Evolutionary conservation across 2,113 vertebrate species (phyloP).

Genomic region (Azemiops feae): DNA sequence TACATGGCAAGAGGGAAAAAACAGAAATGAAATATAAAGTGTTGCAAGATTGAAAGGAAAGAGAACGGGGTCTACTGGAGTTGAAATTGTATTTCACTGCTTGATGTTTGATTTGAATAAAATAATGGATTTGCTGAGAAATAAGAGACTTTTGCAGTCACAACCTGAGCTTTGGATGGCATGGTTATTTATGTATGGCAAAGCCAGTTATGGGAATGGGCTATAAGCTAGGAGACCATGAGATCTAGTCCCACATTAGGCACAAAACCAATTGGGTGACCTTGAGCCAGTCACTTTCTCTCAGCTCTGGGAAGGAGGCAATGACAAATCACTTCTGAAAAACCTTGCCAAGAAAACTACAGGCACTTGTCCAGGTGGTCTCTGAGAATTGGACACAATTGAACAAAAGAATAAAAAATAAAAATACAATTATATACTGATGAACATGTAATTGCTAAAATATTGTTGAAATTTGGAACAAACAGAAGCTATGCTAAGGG

Average conservation of each 20-base stretch:
- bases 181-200: background rate
- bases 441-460: background rate
- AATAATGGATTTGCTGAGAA: background rate
- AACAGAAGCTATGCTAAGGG: too few species aligned
- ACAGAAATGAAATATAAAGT: background rate
- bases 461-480: background rate
- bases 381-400: background rate
- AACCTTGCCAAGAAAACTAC: background rate
- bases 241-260: background rate
- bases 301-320: background rate
- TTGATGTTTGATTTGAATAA: background rate
- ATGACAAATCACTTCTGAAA: background rate
- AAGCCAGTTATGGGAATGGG: background rate
- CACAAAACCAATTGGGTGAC: background rate
- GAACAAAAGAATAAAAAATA: background rate
- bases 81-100: background rate
- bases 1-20: background rate
- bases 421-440: background rate
- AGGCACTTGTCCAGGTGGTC: background rate
- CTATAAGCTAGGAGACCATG: background rate
- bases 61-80: background rate
- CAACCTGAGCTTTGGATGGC: background rate
- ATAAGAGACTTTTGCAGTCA: background rate
- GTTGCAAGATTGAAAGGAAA: background rate
- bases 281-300: background rate